Evolutionary conservation across 2,113 vertebrate genomes (phyloP).

Genomic region (Cathartes aura): DNA sequence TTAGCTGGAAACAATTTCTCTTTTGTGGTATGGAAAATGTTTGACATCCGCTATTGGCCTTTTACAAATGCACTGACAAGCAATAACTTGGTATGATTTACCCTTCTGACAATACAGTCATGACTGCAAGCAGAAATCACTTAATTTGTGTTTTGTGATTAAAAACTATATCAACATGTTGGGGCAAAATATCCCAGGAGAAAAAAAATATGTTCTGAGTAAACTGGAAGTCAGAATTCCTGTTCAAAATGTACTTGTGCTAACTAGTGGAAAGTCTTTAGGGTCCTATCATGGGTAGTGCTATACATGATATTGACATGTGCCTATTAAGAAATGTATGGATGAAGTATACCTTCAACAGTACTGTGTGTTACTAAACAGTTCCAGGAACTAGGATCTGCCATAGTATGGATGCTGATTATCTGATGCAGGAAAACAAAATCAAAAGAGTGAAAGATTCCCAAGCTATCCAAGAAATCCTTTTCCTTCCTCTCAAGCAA

Average conservation of each 20-base stretch:
- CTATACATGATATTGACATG: not conserved
- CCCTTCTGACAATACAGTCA: not conserved
- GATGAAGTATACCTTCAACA: slow-evolving; percentile 18
- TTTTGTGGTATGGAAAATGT: not conserved
- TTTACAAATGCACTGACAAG: not conserved
- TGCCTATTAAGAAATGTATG: not conserved
- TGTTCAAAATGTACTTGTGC: not conserved
- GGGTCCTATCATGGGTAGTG: not conserved
- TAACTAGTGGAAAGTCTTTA: not conserved
- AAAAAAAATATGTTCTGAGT: not conserved
- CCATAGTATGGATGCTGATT: not conserved
- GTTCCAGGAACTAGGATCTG: not conserved
- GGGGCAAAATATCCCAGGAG: not conserved
- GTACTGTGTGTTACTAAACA: not conserved
- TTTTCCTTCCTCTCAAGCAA: slow-evolving; percentile 58
- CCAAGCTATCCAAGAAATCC: slow-evolving; percentile 46
- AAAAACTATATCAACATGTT: slow-evolving; percentile 12
- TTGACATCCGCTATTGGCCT: not conserved
- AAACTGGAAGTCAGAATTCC: slow-evolving; percentile 7
- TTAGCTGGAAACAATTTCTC: not conserved
- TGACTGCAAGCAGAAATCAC: not conserved
- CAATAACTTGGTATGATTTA: not conserved
- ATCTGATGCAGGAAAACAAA: slow-evolving; percentile 1
- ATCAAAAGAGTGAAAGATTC: slow-evolving; percentile 33
- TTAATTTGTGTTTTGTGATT: not conserved